phyloP scores from a whole-genome alignment of 92 coral and sea anemone genomes.

The Epizoanthus scotinus region DNA sequence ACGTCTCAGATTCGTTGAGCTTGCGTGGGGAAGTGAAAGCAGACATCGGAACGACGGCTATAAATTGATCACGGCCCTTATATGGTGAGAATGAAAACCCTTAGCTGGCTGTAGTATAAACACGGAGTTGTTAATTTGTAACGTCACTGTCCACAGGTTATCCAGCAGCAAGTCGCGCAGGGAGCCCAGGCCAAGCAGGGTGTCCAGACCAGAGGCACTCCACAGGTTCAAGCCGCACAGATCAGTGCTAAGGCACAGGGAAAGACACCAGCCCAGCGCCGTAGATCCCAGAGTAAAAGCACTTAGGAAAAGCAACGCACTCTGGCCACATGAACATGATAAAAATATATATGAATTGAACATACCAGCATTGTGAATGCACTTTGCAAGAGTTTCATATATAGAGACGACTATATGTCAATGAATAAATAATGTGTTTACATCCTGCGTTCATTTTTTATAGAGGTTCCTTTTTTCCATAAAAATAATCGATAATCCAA shows the following conservation, averaged over 20 bases:
- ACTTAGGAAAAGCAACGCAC: neutral
- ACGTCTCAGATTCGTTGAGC: no score
- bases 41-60: no score
- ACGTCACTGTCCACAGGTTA: conserved; percentile 8
- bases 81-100: no score
- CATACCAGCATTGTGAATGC: neutral
- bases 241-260: conserved; percentile 63
- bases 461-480: no score
- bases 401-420: no score
- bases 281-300: conserved; percentile 40
- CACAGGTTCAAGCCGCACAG: conserved; percentile 63
- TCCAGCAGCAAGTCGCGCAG: conserved; percentile 38
- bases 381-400: no score
- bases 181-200: conserved; percentile 55
- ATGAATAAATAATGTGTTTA: no score
- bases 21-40: no score
- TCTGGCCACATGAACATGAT: neutral
- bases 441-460: no score
- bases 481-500: no score
- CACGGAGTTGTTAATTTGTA: neutral
- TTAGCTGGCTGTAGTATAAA: no score
- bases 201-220: conserved; percentile 50
- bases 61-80: no score
- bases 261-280: conserved; percentile 71
- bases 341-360: neutral